Evolutionary conservation across 2,888 invertebrate species (phyloP), one percentile per base, ranked within the genome.

Genomic region (Heterodera filipjevi): DNA sequence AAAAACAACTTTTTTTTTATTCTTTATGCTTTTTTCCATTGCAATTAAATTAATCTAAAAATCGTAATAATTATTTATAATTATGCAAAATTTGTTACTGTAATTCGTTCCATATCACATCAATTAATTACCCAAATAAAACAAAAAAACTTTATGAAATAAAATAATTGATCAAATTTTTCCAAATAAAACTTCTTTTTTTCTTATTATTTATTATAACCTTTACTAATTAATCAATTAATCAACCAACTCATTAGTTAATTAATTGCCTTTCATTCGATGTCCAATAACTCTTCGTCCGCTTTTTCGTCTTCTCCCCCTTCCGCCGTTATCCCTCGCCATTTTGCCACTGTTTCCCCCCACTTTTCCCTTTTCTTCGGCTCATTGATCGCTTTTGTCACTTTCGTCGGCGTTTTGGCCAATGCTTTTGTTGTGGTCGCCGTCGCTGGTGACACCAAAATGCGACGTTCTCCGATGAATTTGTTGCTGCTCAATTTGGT

Each of bases 401-500:
- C 75, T 35, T 44, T 33, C n/a, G 32, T 75, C 46, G 75, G 75
- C 30, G 66, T 75, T 44, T 46, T 53, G 44, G 75, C 75, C 44
- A 75, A 75, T 59, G 68, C 44, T 33, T 30, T 75, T 3, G 75
- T 75, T 33, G 75, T 75, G 39, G 68, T 75, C 44, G 75, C 75
- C 44, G 53, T 75, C 53, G 44, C 59, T n/a, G 46, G 75, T 46
- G 75, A 75, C 30, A 27, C 27, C 19, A 75, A 75, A 75, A 75
- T 75, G 75, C 66, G 75, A 8, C 46, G 68, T 30, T 75, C 75
- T 30, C 59, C 75, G 44, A 75, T 75, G 75, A 75, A 75, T n/a
- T 59, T 75, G 66, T 46, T 75, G 68, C 68, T 75, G 27, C 46
- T 75, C 27, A 75, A 75, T 75, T 59, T 75, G 75, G 73, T 73